Evolutionary conservation across 2,888 invertebrate genomes (phyloP), one percentile per base, ranked within the genome.

Genomic region (Spisula subtruncata): DNA sequence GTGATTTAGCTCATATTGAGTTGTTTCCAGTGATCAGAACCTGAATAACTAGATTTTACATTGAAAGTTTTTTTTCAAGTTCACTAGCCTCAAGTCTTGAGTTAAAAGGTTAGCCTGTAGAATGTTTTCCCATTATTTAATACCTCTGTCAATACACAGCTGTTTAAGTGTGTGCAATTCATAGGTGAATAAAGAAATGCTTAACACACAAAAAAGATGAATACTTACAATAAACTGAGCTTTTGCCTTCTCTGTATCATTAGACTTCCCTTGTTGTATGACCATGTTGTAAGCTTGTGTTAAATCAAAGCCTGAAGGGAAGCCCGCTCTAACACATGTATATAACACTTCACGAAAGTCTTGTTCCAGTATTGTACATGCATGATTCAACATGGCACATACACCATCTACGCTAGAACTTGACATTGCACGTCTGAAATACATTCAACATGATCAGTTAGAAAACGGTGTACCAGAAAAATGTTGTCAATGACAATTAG

Each of bases 301-400:
- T n/a, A 97, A 94, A 93, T 97, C 97, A 89, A 97, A 96, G 10
- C 97, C 97, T 18, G 96, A 97, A 0, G 98, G 98, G 96, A 98
- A 98, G 1, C 98, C 98, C 95, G 98, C 98, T 93, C 98, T 98
- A 80, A 99, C 97, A 86, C 98, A 98, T 56, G 97, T 97, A 91
- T 98, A 97, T 81, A 99, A 97, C 80, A 98, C 98, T 91, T 97
- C 98, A 56, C 98, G 98, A 96, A 98, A 98, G 95, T 98, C 98
- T 66, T 98, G 98, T 97, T 99, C 99, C 90, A 99, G 97, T 91
- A 98, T 98, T 0, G 98, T 97, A 94, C 98, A 98, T 6, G 98
- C 98, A 97, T 99, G 99, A 97, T 99, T 99, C 48, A 99, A 98
- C 94, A 99, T 98, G 1, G 99, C 99, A 97, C 99, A 99, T 81